Evolutionary conservation across 2,888 invertebrate genomes (phyloP).

Genomic region (Oscheius myriophilus): DNA sequence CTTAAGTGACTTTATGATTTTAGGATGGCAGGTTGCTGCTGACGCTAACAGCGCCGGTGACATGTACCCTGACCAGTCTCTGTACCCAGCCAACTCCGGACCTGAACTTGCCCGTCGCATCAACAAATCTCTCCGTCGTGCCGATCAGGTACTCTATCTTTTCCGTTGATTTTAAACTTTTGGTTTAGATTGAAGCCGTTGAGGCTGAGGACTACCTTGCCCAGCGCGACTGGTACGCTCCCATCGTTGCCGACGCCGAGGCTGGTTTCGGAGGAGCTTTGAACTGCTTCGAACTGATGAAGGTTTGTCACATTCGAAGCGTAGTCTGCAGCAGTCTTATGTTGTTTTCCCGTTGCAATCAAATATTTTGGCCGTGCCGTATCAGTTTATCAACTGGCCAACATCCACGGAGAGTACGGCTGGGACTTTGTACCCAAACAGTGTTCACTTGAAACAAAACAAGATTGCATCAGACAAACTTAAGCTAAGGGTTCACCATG

Average conservation of each 20-base stretch:
- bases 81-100: slow-evolving; percentile 72
- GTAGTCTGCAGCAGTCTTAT: slow-evolving; percentile 15
- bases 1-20: slow-evolving; percentile 11
- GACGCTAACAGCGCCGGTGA: slow-evolving; percentile 71
- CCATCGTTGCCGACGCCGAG: slow-evolving; percentile 72
- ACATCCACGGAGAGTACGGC: slow-evolving; percentile 3
- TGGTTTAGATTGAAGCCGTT: slow-evolving; percentile 61
- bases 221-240: slow-evolving; percentile 69
- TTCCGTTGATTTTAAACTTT: not conserved
- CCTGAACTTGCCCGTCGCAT: slow-evolving; percentile 70
- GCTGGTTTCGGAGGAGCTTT: slow-evolving; percentile 72
- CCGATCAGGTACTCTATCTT: slow-evolving; percentile 65
- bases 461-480: too few relatives aligned
- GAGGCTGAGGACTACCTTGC: slow-evolving; percentile 68
- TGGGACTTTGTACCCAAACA: slow-evolving; percentile 18
- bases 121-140: slow-evolving; percentile 70
- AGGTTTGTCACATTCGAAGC: slow-evolving; percentile 47
- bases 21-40: slow-evolving; percentile 72
- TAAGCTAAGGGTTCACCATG: too few relatives aligned
- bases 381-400: slow-evolving; percentile 23
- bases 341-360: slow-evolving; percentile 8
- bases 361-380: slow-evolving; percentile 21
- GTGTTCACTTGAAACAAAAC: not conserved
- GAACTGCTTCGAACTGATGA: slow-evolving; percentile 72
- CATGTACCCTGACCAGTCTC: slow-evolving; percentile 72